Evolutionary conservation across 1,140 invertebrate species (phyloP).

Genomic region (Ceratosolen fusciceps): DNA sequence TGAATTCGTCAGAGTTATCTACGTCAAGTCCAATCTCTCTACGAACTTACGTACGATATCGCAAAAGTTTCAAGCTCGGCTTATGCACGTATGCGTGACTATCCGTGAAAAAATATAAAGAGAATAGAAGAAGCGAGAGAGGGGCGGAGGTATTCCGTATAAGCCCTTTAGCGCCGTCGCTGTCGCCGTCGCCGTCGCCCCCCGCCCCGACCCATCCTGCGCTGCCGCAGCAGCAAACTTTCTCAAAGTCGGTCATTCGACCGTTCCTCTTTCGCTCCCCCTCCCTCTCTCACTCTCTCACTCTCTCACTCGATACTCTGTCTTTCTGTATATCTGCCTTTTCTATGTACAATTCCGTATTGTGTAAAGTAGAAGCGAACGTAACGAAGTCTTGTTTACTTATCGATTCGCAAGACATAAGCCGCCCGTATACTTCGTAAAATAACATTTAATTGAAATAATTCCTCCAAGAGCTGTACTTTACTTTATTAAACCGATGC

Average conservation of each 20-base stretch:
- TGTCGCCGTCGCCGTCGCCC: too few species aligned
- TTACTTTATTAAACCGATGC: too few species aligned
- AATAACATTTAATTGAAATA: too few species aligned
- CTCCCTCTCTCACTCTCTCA: constrained; percentile 27
- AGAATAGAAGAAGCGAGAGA: not conserved
- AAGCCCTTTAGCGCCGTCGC: constrained; percentile 41
- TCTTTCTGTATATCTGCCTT: not conserved
- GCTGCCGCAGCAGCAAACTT: too few species aligned
- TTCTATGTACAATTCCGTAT: too few species aligned
- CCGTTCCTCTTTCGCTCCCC: constrained; percentile 25
- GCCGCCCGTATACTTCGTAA: too few species aligned
- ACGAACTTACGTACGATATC: not conserved
- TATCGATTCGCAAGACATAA: too few species aligned
- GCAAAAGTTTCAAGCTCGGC: not conserved
- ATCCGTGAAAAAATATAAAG: not conserved
- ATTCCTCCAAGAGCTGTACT: too few species aligned
- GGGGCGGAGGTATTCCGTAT: constrained; percentile 16
- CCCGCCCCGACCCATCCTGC: too few species aligned
- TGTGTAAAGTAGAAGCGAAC: not conserved
- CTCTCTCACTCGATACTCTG: constrained; percentile 34
- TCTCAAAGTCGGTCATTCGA: constrained; percentile 43
- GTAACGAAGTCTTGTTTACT: constrained; percentile 6
- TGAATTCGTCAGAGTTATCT: not conserved
- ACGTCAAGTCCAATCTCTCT: not conserved
- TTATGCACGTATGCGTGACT: not conserved